Percentiles rank a stretch among this genome's conserved stretches.
Conservation (phyloP, 2,888 invertebrate species). For the Pseudoips prasinana region DNA sequence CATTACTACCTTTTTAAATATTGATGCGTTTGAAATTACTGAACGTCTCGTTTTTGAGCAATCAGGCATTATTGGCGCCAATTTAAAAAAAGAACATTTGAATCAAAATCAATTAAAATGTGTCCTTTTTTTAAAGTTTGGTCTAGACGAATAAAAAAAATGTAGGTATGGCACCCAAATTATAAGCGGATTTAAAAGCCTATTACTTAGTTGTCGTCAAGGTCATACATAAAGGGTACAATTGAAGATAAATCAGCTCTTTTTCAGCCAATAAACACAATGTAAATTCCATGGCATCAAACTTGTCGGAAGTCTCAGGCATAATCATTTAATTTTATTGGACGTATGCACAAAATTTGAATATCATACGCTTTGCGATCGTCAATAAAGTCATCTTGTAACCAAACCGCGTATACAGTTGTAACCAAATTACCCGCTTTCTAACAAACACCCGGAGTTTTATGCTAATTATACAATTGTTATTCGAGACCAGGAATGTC, state of each 20-base stretch:
- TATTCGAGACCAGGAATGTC: conserved; percentile 71
- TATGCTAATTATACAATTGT: conserved; percentile 77
- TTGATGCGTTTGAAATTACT: no score
- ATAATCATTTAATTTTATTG: conserved; percentile 66
- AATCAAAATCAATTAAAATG: no score
- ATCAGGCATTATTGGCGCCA: no score
- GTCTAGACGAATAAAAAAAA: no score
- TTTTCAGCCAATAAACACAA: conserved; percentile 31
- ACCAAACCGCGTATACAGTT: conserved; percentile 63
- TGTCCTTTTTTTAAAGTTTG: no score
- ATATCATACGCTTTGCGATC: conserved; percentile 53
- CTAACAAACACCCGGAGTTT: conserved; percentile 79
- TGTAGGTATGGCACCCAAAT: neutral
- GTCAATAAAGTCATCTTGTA: conserved; percentile 64
- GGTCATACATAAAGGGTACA: conserved; percentile 5
- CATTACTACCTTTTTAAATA: no score
- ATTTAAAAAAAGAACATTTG: no score
- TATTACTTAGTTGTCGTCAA: no score
- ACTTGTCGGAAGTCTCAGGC: conserved; percentile 64
- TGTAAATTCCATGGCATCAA: conserved; percentile 38
- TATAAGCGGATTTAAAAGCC: no score
- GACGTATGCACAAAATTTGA: conserved; percentile 55
- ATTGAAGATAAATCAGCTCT: conserved; percentile 30
- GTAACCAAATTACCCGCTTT: conserved; percentile 82
- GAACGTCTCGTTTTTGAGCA: no score